These are phyloP conservation scores for Lagopus muta DNA, from an alignment of 2,113 vertebrate genomes.

Conservation along the genomic window DNA sequence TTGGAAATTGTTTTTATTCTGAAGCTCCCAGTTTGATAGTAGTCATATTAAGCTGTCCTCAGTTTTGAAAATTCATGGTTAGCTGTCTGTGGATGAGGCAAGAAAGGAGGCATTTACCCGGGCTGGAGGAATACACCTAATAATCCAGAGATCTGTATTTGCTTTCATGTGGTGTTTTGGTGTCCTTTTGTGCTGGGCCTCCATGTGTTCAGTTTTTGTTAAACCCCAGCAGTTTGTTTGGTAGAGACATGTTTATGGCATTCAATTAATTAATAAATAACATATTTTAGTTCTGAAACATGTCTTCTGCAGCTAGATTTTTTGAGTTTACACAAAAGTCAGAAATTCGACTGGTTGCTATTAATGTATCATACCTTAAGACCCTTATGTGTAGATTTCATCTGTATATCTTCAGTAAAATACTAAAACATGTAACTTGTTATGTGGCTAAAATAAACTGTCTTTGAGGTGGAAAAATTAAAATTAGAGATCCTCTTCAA, in stretches of 20 bases:
- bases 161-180: slow-evolving; percentile 10
- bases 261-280: background rate
- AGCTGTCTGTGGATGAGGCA: background rate
- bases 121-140: background rate
- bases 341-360: background rate
- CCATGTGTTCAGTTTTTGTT: background rate
- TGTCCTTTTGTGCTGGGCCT: background rate
- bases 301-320: background rate
- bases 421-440: background rate
- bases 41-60: background rate
- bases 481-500: background rate
- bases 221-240: background rate
- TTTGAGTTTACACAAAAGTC: background rate
- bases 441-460: background rate
- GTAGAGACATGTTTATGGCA: background rate
- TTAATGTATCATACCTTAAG: background rate
- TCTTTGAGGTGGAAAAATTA: background rate
- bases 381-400: background rate
- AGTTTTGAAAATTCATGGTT: background rate
- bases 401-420: background rate
- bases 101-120: background rate
- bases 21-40: background rate
- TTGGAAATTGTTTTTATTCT: background rate
- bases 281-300: background rate
- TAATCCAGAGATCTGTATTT: background rate